Conservation (phyloP, 2,888 invertebrate genomes). For the Limnephilus marmoratus region DNA sequence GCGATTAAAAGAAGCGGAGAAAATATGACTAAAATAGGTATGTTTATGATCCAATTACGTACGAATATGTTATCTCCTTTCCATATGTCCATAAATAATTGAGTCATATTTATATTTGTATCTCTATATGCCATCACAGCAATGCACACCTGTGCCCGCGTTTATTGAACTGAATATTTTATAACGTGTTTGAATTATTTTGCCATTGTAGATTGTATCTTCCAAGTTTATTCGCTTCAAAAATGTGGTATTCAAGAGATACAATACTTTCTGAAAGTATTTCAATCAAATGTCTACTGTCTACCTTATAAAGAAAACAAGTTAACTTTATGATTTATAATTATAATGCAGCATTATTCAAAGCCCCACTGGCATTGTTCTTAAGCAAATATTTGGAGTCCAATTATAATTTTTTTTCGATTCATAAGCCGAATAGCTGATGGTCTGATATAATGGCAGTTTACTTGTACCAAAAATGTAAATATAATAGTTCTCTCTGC, state of each 20-base stretch:
- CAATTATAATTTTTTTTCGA: conserved; percentile 1
- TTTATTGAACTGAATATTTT: neutral
- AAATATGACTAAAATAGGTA: neutral
- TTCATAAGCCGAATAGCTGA: neutral
- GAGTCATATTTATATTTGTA: neutral
- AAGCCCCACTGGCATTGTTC: conserved; percentile 34
- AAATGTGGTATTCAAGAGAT: no score
- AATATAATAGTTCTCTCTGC: no score
- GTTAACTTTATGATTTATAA: conserved; percentile 20
- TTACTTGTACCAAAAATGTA: neutral
- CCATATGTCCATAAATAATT: neutral
- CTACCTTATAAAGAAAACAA: neutral
- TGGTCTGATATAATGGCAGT: neutral
- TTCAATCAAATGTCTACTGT: neutral
- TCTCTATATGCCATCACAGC: neutral
- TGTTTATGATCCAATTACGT: neutral
- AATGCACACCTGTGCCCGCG: neutral
- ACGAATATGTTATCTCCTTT: neutral
- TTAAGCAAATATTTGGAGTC: conserved; percentile 28
- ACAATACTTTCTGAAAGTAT: neutral
- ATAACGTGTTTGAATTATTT: neutral
- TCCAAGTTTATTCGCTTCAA: neutral
- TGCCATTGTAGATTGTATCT: neutral
- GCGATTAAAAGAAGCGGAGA: neutral
- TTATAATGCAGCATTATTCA: conserved; percentile 30